A percentile compares a stretch with the other conserved stretches of the same genome.
Evolutionary conservation across 2,888 invertebrate genomes (phyloP).

Genomic region (Pterobdella sp.): DNA sequence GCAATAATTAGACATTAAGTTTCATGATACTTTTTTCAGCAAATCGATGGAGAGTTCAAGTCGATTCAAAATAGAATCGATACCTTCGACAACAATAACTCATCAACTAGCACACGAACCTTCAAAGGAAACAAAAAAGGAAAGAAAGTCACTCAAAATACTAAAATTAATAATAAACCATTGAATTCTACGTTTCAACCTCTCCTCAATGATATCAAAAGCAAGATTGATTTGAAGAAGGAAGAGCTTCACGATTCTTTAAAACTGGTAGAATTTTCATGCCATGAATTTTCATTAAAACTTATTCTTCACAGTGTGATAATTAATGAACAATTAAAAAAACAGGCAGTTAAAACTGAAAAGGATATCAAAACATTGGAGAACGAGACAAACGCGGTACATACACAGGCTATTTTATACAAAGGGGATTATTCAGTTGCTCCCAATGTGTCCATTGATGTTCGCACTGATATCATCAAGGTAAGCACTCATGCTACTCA

Average conservation of each 20-base stretch:
- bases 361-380: neutral
- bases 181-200: neutral
- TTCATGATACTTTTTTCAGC: neutral
- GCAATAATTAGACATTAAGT: neutral
- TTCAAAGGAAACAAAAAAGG: too few relatives aligned
- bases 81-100: neutral
- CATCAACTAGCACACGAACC: neutral
- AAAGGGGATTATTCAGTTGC: neutral
- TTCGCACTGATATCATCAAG: neutral
- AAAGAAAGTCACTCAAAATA: too few relatives aligned
- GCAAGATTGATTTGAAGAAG: constrained; percentile 6
- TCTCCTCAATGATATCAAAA: constrained; percentile 1
- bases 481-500: neutral
- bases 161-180: neutral
- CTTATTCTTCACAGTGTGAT: too few relatives aligned
- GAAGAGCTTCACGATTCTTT: neutral
- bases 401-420: neutral
- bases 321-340: neutral
- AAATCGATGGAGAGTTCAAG: neutral
- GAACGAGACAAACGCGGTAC: neutral
- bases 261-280: too few relatives aligned
- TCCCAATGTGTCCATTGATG: neutral
- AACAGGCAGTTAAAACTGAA: neutral
- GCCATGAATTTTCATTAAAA: too few relatives aligned
- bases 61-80: neutral